Base-by-base conservation (phyloP, 2,113 vertebrate genomes). In the Microcebus griseorufus region DNA sequence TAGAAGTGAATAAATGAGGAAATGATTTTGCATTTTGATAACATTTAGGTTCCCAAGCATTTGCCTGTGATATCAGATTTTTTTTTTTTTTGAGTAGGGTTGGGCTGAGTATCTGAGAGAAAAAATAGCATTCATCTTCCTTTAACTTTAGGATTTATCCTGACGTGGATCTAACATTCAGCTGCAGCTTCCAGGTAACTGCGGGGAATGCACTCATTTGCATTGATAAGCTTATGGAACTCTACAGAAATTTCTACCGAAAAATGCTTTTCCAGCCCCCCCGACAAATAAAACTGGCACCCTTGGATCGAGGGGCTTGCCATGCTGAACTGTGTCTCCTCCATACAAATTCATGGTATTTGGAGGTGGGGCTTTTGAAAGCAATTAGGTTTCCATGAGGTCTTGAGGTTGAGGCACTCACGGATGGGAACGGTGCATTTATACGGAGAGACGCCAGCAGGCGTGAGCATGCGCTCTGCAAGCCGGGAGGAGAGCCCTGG, bases 1-100 rank as follows among this genome's bases (percentile, higher is more conserved):
- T 55, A 87, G 83, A 89, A 90, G 67, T 88, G 95, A 97, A 96
- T 1, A 12, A 94, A 97, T 76, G 53, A 97, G 81, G 93, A 96
- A 78, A 0, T 17, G 53, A 95, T 85, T 94, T 92, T 95, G 83
- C 73, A 93, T 87, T 93, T 72, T 81, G 79, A 78, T 88, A 88
- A 55, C 73, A 53, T 22, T 58, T 58, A 65, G 64, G 48, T 93
- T 72, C 92, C 82, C 45, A 67, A 89, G 87, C 80, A 55, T 16
- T 94, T 78, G 29, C 29, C 65, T 75, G 37, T 70, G 88, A 23
- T 25, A 76, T 34, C 45, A 87, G 18, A 67, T 82, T 79, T 18
- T 76, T 55, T 53, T 53, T 55, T 25, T 62, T 11, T 80, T 53
- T 23, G 48, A n/a, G 20, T 20, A 20, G 51, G 27, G 9, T 6